Evolutionary conservation across 2,113 vertebrate species (phyloP).

Genomic region (Mustela lutreola): DNA sequence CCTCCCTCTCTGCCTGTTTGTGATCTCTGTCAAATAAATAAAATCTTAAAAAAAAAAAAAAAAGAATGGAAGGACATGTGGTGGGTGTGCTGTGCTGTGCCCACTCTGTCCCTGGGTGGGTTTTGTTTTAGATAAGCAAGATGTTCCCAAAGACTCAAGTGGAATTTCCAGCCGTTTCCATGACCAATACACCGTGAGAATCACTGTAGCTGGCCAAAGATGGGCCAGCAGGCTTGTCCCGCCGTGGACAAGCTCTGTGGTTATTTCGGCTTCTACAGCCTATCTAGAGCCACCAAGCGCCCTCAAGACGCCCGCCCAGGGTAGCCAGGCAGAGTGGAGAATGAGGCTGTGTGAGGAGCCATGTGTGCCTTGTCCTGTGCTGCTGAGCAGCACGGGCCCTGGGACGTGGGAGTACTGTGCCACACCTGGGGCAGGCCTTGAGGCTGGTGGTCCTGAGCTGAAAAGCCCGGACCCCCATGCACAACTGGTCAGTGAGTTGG

Average conservation of each 20-base stretch:
- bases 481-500: background rate
- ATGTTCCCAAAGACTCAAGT: slow-evolving; percentile 69
- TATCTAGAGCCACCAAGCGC: background rate
- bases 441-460: background rate
- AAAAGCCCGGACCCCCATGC: background rate
- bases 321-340: background rate
- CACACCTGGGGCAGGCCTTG: background rate
- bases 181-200: slow-evolving; percentile 50
- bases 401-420: background rate
- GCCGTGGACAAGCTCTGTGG: background rate
- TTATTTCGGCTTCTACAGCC: background rate
- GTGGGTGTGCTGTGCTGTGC: background rate
- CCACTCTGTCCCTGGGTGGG: background rate
- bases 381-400: rapidly evolving
- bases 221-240: background rate
- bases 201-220: slow-evolving; percentile 12
- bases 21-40: too few relatives aligned
- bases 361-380: rapidly evolving
- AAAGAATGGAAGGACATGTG: background rate
- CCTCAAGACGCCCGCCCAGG: background rate
- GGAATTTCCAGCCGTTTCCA: slow-evolving; percentile 47
- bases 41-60: too few relatives aligned
- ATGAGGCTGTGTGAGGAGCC: background rate
- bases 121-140: slow-evolving; percentile 55
- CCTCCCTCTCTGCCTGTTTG: too few relatives aligned